Conservation (phyloP, 2,888 invertebrate species). For the Dichetophora obliterata region DNA sequence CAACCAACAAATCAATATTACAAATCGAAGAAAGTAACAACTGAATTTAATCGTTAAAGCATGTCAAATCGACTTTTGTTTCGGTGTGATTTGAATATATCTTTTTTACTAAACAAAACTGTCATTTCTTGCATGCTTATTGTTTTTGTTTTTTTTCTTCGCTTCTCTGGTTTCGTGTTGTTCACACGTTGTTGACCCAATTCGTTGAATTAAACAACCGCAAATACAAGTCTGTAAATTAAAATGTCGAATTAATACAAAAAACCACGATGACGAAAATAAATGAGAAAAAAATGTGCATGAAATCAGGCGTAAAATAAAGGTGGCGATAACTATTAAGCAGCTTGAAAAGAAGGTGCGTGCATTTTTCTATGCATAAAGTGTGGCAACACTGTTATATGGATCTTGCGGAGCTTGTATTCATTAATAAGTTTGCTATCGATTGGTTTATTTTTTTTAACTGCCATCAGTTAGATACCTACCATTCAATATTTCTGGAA, state of each 20-base stretch:
- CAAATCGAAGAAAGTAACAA: too few species aligned
- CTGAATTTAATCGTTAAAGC: background rate
- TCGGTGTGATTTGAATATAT: background rate
- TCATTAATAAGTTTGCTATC: too few species aligned
- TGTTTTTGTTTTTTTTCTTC: too few species aligned
- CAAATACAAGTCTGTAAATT: constrained; percentile 31
- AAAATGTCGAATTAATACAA: constrained; percentile 33
- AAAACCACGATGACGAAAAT: constrained; percentile 2
- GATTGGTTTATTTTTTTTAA: too few species aligned
- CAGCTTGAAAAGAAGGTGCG: background rate
- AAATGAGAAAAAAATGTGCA: background rate
- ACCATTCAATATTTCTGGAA: too few species aligned
- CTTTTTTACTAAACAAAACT: constrained; percentile 6
- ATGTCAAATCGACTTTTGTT: background rate
- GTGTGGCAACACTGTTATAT: too few species aligned
- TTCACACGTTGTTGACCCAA: constrained; percentile 29
- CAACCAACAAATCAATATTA: too few species aligned
- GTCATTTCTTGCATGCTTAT: background rate
- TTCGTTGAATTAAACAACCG: constrained; percentile 18
- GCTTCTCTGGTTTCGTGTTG: background rate
- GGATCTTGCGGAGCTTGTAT: too few species aligned
- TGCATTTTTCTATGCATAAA: background rate
- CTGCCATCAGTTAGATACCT: too few species aligned
- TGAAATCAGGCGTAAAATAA: constrained; percentile 3
- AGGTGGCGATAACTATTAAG: background rate